These are phyloP conservation scores for Artemia franciscana DNA, from an alignment of 1,140 invertebrate genomes.

Conservation along the genomic window DNA sequence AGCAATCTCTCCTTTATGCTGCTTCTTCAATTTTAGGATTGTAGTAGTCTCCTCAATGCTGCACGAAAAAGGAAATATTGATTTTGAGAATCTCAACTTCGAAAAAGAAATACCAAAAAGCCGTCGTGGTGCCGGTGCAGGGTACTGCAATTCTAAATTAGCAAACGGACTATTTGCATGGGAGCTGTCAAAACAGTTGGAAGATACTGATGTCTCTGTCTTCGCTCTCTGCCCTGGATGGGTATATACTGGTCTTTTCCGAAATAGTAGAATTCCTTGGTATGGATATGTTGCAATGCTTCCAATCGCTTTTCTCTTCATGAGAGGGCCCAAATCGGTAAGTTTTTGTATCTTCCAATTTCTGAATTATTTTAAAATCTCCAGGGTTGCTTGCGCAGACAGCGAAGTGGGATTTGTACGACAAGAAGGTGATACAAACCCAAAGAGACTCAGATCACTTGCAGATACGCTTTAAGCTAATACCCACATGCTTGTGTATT, in stretches of 20 bases:
- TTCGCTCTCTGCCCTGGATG: conserved; percentile 62
- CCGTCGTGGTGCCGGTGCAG: conserved; percentile 23
- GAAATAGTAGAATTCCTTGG: conserved; percentile 38
- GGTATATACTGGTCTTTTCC: conserved; percentile 48
- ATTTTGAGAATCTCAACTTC: conserved; percentile 44
- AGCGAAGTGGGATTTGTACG: too few species aligned
- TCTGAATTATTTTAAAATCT: too few species aligned
- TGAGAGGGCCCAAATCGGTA: conserved; percentile 45
- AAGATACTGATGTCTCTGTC: conserved; percentile 32
- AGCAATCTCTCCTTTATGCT: too few species aligned
- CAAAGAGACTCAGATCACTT: too few species aligned
- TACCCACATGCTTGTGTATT: too few species aligned
- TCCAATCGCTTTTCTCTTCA: conserved; percentile 38
- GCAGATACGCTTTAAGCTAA: too few species aligned
- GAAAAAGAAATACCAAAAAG: conserved; percentile 23
- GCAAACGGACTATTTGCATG: conserved; percentile 43
- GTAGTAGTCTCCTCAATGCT: conserved; percentile 30
- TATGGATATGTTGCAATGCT: conserved; percentile 41
- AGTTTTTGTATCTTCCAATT: too few species aligned
- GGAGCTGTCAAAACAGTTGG: conserved; percentile 31
- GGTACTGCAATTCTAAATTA: conserved; percentile 55
- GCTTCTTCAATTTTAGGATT: conserved; percentile 21
- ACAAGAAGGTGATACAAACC: too few species aligned
- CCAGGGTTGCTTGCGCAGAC: too few species aligned
- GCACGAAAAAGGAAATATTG: conserved; percentile 34